Evolutionary conservation across 2,113 vertebrate genomes (phyloP), one percentile per base, ranked within the genome.

Genomic region (Strigops habroptila): DNA sequence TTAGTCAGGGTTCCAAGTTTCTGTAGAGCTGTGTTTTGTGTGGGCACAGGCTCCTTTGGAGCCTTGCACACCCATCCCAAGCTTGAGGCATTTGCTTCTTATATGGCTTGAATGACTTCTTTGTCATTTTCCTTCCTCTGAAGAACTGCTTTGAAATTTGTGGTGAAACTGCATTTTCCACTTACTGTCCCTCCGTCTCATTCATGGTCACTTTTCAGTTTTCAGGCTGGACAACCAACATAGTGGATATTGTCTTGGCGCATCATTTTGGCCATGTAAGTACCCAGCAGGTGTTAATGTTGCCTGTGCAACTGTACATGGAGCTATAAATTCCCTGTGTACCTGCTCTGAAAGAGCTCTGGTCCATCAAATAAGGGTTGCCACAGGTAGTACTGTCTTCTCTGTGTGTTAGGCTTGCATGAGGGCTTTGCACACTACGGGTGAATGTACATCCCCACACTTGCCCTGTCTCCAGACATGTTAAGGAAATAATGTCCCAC

Each of bases 211-310:
- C 85, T 95, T 83, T 97, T 52, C 95, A 99, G 99, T 96, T 99
- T 94, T 98, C 99, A 69, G 98, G 99, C 71, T 99, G 99, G 99
- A 99, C 99, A 64, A 99, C 98, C 88, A 99, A 98, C 96, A 95
- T 99, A 88, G 98, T 99, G 73, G 99, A 99, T 94, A 98, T 98
- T 87, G 99, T 99, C 95, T 98, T 99, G 98, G 98, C 97, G 12
- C 99, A 99, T 94, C 99, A 99, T 96, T 99, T 99, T 97, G 99
- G 99, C 79, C 97, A 98, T 23, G 99, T 99, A 98, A 99, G 99
- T 98, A 93, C 64, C 51, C 60, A 68, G 44, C 69, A 88, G 17
- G 13, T 80, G 35, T 27, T 76, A 37, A 19, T 51, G 23, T 55
- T 83, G 63, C 53, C 68, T 1, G 1, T 74, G 44, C 52, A 77